A percentile compares a stretch with the other conserved stretches of the same genome.
These are phyloP conservation scores for Sciurus carolinensis DNA, from an alignment of 2,797 vertebrate species.

Conservation along the genomic window DNA sequence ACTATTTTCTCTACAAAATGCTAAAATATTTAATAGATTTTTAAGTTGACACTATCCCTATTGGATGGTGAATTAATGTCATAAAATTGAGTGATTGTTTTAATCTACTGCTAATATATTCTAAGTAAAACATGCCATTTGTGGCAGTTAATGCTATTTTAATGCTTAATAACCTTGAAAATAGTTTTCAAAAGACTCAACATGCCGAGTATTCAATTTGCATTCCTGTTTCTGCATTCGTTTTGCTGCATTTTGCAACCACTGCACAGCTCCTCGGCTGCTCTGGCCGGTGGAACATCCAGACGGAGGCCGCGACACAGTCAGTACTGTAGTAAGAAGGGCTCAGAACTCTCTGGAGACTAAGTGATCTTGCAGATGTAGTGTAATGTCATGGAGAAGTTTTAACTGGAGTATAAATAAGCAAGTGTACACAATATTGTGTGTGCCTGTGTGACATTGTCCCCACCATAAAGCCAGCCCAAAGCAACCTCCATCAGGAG, in stretches of 20 bases:
- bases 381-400: not conserved
- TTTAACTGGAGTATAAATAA: not conserved
- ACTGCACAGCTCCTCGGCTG: not conserved
- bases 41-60: not conserved
- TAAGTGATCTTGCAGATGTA: not conserved
- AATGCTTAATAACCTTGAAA: not conserved
- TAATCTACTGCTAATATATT: not conserved
- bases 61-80: not conserved
- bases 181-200: not conserved
- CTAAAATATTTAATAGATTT: slow-evolving; percentile 21
- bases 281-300: too few relatives aligned
- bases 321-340: too few relatives aligned
- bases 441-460: not conserved
- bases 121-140: not conserved
- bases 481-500: too few relatives aligned
- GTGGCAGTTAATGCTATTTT: not conserved
- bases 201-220: not conserved
- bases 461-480: not conserved
- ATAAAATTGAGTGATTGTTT: not conserved
- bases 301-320: too few relatives aligned
- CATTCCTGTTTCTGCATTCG: not conserved
- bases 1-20: not conserved
- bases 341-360: not conserved
- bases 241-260: not conserved
- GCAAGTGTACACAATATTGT: not conserved